Evolutionary conservation across 2,113 vertebrate genomes (phyloP).

Genomic region (Corythoichthys intestinalis): DNA sequence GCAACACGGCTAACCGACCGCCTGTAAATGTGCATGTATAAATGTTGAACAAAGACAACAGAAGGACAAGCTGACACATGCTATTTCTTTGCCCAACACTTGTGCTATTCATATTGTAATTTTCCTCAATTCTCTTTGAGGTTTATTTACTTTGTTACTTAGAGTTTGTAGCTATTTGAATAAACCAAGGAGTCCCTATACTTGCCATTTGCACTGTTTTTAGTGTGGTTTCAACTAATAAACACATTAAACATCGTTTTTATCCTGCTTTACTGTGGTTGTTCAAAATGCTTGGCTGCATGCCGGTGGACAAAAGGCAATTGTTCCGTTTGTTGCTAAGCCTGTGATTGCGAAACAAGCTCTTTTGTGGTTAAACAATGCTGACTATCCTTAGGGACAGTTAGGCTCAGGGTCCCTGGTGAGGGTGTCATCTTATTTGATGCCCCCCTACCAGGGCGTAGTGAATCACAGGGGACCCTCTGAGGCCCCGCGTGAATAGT

Average conservation of each 20-base stretch:
- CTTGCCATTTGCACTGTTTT: slow-evolving; percentile 10
- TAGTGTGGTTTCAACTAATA: slow-evolving; percentile 19
- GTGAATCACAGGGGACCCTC: slow-evolving; percentile 43
- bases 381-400: slow-evolving; percentile 54
- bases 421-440: slow-evolving; percentile 64
- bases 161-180: too few species aligned
- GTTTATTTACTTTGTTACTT: neutral
- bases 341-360: slow-evolving; percentile 1
- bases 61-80: neutral
- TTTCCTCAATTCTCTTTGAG: slow-evolving; percentile 9
- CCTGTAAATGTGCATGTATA: slow-evolving; percentile 5
- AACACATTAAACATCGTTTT: slow-evolving; percentile 1
- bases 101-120: neutral
- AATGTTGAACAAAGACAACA: slow-evolving; percentile 4
- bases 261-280: neutral
- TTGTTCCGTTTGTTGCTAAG: neutral
- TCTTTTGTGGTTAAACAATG: slow-evolving; percentile 47
- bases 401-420: slow-evolving; percentile 55
- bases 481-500: slow-evolving; percentile 52
- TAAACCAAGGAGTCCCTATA: neutral
- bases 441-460: slow-evolving; percentile 49
- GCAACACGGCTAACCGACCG: slow-evolving; percentile 3
- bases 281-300: neutral
- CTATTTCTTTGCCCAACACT: slow-evolving; percentile 7
- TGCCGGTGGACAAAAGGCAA: slow-evolving; percentile 12